Conservation (phyloP, 1,140 invertebrate genomes). For the Leptinotarsa lineolata region DNA sequence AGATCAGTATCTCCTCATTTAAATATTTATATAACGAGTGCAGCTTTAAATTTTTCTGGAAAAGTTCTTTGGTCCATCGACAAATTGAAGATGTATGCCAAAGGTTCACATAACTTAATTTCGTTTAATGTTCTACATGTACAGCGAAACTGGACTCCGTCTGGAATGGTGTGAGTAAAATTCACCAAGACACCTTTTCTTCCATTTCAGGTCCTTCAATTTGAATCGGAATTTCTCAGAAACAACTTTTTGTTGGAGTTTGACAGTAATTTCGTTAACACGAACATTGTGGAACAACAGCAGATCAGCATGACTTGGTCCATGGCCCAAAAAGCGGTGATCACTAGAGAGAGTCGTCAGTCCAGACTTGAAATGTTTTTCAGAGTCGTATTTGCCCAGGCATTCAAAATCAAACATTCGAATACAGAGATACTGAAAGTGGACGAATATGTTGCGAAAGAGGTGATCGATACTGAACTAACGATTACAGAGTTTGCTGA, state of each 20-base stretch:
- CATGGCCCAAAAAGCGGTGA: constrained; percentile 51
- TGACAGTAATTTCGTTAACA: constrained; percentile 49
- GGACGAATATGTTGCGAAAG: constrained; percentile 55
- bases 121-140: too few relatives aligned
- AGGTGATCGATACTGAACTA: constrained; percentile 61
- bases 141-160: too few relatives aligned
- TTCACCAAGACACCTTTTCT: too few relatives aligned
- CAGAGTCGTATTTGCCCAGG: constrained; percentile 60
- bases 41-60: too few relatives aligned
- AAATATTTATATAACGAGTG: too few relatives aligned
- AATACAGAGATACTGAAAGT: constrained; percentile 55
- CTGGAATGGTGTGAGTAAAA: too few relatives aligned
- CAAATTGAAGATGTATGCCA: too few relatives aligned
- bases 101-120: too few relatives aligned
- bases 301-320: constrained; percentile 43
- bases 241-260: constrained; percentile 53
- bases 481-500: constrained; percentile 66
- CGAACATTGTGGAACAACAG: constrained; percentile 29
- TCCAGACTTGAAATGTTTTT: constrained; percentile 61
- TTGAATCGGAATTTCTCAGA: constrained; percentile 51
- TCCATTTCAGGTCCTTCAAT: constrained; percentile 34
- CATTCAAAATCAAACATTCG: constrained; percentile 57
- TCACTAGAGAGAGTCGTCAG: constrained; percentile 59
- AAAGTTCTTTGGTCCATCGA: too few relatives aligned
- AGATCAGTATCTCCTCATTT: too few relatives aligned